Evolutionary conservation across 2,797 vertebrate species (phyloP).

Genomic region (Paratrypauchen microcephalus): DNA sequence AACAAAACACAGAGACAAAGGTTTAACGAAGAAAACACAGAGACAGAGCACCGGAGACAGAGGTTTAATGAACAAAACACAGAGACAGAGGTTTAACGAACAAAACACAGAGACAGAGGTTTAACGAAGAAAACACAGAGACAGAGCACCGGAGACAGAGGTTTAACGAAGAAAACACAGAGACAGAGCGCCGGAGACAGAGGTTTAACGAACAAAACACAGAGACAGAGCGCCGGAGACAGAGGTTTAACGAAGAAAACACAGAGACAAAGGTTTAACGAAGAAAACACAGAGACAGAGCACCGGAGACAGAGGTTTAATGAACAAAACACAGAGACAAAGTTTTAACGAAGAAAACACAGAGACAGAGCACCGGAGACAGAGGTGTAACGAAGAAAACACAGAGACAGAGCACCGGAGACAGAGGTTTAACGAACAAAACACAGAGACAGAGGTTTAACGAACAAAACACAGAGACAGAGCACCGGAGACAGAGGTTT

Average conservation of each 20-base stretch:
- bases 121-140: no score
- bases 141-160: no score
- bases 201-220: no score
- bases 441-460: neutral
- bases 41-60: constrained; percentile 2
- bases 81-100: neutral
- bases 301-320: no score
- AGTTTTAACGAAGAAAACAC: neutral
- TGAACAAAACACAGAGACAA: no score
- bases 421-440: no score
- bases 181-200: no score
- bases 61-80: no score
- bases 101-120: no score
- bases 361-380: constrained; percentile 9
- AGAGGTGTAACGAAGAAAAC: no score
- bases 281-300: neutral
- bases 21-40: neutral
- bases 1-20: neutral
- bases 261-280: neutral
- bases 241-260: no score
- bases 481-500: no score
- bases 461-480: neutral
- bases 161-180: neutral
- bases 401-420: constrained; percentile 4
- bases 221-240: constrained; percentile 4